Percentiles rank a stretch among this genome's conserved stretches.
These are phyloP conservation scores for Mesorhabditis belari DNA, from an alignment of 2,888 invertebrate genomes.

Conservation along the genomic window DNA sequence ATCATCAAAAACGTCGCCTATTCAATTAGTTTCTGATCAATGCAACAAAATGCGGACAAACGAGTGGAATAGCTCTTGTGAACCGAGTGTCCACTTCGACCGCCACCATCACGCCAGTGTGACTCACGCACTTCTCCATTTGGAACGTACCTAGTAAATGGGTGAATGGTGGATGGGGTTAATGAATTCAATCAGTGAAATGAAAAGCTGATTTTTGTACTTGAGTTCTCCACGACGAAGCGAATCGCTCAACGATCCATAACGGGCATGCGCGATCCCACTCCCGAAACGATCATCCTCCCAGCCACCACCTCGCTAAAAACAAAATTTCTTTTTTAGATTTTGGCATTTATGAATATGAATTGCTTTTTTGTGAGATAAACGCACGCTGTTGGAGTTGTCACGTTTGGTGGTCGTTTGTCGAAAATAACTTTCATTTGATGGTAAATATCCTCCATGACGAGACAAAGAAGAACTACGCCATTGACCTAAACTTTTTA, in stretches of 20 bases:
- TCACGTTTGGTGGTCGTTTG: conserved; percentile 38
- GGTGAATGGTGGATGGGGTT: conserved; percentile 3
- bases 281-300: conserved; percentile 27
- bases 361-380: too few relatives aligned
- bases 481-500: conserved; percentile 27
- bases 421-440: conserved; percentile 33
- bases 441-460: conserved; percentile 12
- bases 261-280: conserved; percentile 45
- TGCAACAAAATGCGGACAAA: conserved; percentile 6
- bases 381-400: not conserved
- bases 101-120: conserved; percentile 15
- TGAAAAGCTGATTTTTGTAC: conserved; percentile 15
- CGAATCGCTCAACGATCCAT: conserved; percentile 48
- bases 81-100: conserved; percentile 15
- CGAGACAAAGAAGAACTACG: conserved; percentile 29
- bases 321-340: not conserved
- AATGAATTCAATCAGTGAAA: not conserved
- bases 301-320: conserved; percentile 5
- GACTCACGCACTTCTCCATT: conserved; percentile 45
- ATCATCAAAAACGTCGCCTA: conserved; percentile 38
- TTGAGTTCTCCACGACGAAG: conserved; percentile 48
- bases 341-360: not conserved
- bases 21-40: not conserved
- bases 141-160: too few relatives aligned
- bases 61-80: conserved; percentile 51